phyloP scores from a whole-genome alignment of 2,113 vertebrate species.

The Narcine bancroftii region DNA sequence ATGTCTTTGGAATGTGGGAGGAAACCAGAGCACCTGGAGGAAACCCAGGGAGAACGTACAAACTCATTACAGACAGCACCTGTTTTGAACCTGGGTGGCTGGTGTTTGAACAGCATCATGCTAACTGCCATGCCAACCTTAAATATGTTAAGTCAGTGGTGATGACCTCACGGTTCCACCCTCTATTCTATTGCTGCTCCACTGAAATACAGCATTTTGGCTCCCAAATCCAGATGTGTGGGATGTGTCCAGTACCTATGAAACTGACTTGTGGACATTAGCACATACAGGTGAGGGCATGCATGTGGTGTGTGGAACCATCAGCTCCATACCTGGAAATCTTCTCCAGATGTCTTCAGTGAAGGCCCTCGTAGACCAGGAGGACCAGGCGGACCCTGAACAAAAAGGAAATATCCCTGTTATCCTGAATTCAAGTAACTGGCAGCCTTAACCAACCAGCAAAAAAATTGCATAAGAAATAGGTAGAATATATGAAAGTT shows the following conservation, averaged over 20 bases:
- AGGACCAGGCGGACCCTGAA: slow-evolving; percentile 64
- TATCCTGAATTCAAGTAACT: too few species aligned
- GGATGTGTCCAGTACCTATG: neutral
- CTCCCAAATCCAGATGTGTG: neutral
- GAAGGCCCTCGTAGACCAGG: slow-evolving; percentile 59
- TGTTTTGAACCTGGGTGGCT: too few species aligned
- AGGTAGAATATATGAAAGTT: too few species aligned
- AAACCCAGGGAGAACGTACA: too few species aligned
- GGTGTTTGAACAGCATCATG: too few species aligned
- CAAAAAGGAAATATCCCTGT: slow-evolving; percentile 24
- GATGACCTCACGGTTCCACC: neutral
- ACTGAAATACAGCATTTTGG: neutral
- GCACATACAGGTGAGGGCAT: neutral
- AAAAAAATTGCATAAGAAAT: too few species aligned
- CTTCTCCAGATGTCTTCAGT: slow-evolving; percentile 54
- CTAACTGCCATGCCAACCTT: too few species aligned
- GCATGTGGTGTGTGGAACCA: neutral
- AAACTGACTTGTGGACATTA: neutral
- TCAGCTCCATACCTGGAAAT: slow-evolving; percentile 58
- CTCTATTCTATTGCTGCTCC: too few species aligned
- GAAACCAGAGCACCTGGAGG: too few species aligned
- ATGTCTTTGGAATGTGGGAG: too few species aligned
- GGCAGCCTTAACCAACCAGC: too few species aligned
- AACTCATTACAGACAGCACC: too few species aligned
- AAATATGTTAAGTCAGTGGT: neutral